Base-by-base conservation (phyloP, 2,888 invertebrate genomes). In the Seira ritae region DNA sequence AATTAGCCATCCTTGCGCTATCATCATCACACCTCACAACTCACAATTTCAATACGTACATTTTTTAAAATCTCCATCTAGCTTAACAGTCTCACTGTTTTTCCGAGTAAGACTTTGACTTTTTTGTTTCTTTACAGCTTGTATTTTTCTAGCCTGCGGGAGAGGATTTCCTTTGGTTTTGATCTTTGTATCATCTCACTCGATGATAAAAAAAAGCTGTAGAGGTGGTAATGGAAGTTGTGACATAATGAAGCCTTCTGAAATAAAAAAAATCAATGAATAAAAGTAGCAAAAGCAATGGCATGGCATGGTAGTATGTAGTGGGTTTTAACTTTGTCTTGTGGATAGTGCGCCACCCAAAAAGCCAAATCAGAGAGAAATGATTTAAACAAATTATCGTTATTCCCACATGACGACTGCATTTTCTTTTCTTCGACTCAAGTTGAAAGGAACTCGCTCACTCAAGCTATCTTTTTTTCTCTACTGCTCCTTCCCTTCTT, bases 341-440 rank as follows among this genome's bases (percentile, higher is more conserved):
- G n/a, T n/a, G n/a, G n/a, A 12, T 55, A 73, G 83, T 77, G 75
- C 88, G 88, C 89, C 89, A 89, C 89, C 89, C 89, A 88, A 88
- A 89, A 89, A 84, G 87, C 87, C 85, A 80, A 85, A 84, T 86
- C 37, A 73, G 73, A 73, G 62, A 31, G 24, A 42, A 60, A 60
- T 23, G 65, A 65, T 79, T 87, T 87, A 87, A 87, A 87, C 87
- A 88, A 89, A 89, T 89, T 89, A 88, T 88, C 87, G 87, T 87
- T 85, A 88, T 89, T 88, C 87, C 85, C 84, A 85, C 85, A 89
- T 89, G 89, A 89, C 89, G 89, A 89, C 85, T 88, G 88, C 87
- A 88, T 87, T 89, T 86, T 84, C 80, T 80, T 78, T 74, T 70
- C 22, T 81, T 70, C 55, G 70, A 73, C 60, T 73, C 22, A 74